Conservation (phyloP, 1,140 invertebrate species). For the Drosophila santomea region DNA sequence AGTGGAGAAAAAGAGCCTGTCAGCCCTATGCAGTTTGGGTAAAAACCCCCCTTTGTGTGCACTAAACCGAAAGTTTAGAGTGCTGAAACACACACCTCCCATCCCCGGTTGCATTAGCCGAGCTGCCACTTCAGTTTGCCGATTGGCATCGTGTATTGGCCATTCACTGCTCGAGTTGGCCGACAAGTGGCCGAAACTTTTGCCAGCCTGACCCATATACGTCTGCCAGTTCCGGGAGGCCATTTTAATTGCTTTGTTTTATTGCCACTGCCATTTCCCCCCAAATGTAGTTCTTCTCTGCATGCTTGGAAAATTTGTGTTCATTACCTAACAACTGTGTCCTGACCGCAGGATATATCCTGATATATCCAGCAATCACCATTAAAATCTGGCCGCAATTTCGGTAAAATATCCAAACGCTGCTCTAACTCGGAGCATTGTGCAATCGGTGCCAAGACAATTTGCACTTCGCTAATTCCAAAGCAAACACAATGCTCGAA, state of each 20-base stretch:
- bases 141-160: conserved; percentile 75
- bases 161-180: conserved; percentile 49
- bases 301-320: conserved; percentile 9
- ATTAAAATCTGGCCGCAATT: conserved; percentile 8
- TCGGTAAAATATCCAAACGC: background rate
- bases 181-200: conserved; percentile 58
- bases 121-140: conserved; percentile 64
- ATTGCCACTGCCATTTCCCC: conserved; percentile 23
- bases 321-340: conserved; percentile 18
- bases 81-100: conserved; percentile 38
- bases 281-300: conserved; percentile 47
- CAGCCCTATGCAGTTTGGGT: conserved; percentile 39
- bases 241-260: conserved; percentile 78
- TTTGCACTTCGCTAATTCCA: conserved; percentile 63
- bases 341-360: conserved; percentile 2
- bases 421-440: conserved; percentile 9
- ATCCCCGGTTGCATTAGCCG: conserved; percentile 38
- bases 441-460: background rate
- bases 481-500: conserved; percentile 59
- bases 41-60: conserved; percentile 51
- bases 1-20: conserved; percentile 8
- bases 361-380: conserved; percentile 1
- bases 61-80: conserved; percentile 45
- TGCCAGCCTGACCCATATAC: conserved; percentile 63
- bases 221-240: conserved; percentile 50